Base-by-base conservation (phyloP, 2,113 vertebrate species). In the Gobiocypris rarus region DNA sequence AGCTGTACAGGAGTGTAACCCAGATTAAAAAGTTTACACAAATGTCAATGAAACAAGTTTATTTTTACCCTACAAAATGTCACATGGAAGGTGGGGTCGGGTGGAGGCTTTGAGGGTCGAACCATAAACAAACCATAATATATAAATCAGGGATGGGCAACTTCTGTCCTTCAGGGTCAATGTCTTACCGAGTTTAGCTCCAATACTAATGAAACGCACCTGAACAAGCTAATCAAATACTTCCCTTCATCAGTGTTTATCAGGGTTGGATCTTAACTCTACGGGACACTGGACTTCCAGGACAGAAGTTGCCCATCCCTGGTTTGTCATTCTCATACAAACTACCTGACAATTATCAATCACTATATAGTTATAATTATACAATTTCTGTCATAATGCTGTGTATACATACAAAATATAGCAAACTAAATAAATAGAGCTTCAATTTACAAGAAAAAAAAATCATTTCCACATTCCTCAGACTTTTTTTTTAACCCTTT, bases 361-460 rank as follows among this genome's bases (percentile, higher is more conserved):
- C 91, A 93, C 92, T 91, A 91, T 90, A 92, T 90, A 90, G 87
- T 92, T 89, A 92, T 90, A 90, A 85, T 92, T 89, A 93, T 91
- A 92, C 91, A 89, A 91, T 91, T 93, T 92, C 14, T 91, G 87
- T 88, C 91, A 90, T 94, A 94, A 95, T 93, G 93, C 82, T 91
- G 93, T 90, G 93, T 95, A 94, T 96, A 96, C 95, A 93, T 95
- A 96, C 89, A 96, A 95, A 95, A 94, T 92, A 93, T 94, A 95
- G 93, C 94, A 95, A 95, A 95, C 94, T 96, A 95, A 95, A 96
- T 96, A 97, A 96, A 96, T 96, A 96, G 95, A 96, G 93, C 92
- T 95, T 94, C 92, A 94, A 95, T 95, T 95, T 96, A 96, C 95
- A 96, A 91, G 92, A 93, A 93, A 50, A 74, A 52, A 61, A 92